phyloP scores from a whole-genome alignment of 2,888 invertebrate genomes.

The Lingula anatina region DNA sequence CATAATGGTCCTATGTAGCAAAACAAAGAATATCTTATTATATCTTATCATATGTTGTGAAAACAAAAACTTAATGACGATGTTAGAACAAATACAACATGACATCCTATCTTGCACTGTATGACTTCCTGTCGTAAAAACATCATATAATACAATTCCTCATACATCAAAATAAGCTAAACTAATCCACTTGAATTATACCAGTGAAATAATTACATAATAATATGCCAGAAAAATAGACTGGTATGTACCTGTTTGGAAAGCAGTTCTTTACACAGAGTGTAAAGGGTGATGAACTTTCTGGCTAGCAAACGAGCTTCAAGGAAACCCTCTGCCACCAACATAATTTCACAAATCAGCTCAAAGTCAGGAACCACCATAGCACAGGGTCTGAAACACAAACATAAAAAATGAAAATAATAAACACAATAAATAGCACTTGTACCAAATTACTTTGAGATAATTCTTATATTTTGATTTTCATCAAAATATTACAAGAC shows the following conservation, averaged over 20 bases:
- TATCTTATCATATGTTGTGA: too few species aligned
- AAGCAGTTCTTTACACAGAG: constrained; percentile 85
- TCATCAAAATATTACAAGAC: not conserved
- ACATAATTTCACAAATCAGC: constrained; percentile 95
- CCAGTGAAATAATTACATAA: too few species aligned
- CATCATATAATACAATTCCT: too few species aligned
- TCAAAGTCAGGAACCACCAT: constrained; percentile 99
- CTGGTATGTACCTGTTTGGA: constrained; percentile 62
- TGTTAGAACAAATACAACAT: too few species aligned
- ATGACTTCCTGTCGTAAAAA: too few species aligned
- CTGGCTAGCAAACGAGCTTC: constrained; percentile 88
- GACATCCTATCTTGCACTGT: too few species aligned
- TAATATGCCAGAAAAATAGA: not conserved
- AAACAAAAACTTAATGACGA: too few species aligned
- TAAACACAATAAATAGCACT: too few species aligned
- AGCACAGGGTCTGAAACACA: constrained; percentile 79
- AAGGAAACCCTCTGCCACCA: constrained; percentile 95
- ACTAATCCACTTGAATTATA: not conserved
- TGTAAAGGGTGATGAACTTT: constrained; percentile 93
- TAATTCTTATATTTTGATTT: too few species aligned
- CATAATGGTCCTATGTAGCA: constrained; percentile 95
- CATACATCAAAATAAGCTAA: not conserved
- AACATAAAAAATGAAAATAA: constrained; percentile 2
- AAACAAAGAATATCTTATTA: too few species aligned
- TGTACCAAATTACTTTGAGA: too few species aligned